phyloP scores from a whole-genome alignment of 1,140 invertebrate species.

The Apis dorsata region DNA sequence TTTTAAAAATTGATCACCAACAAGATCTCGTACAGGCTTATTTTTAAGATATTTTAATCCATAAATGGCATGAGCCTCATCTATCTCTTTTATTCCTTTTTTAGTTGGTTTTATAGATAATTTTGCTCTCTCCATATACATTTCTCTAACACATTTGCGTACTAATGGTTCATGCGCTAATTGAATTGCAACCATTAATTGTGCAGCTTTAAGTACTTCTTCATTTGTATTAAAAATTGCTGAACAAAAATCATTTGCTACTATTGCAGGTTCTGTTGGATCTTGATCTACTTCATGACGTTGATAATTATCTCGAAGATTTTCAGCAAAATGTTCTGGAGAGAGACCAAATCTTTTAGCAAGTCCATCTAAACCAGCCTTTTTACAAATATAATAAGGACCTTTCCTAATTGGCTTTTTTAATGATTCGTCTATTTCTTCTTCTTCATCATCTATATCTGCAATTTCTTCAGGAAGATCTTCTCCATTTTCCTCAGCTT shows the following conservation, averaged over 20 bases:
- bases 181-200: conserved; percentile 97
- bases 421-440: conserved; percentile 82
- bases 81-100: conserved; percentile 94
- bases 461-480: conserved; percentile 76
- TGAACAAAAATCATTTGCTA: conserved; percentile 87
- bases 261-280: conserved; percentile 87
- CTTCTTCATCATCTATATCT: conserved; percentile 82
- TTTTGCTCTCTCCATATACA: conserved; percentile 95
- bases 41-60: conserved; percentile 96
- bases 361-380: conserved; percentile 90
- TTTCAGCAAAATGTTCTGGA: conserved; percentile 98
- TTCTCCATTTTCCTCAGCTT: conserved; percentile 84
- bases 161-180: conserved; percentile 95
- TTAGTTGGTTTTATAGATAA: conserved; percentile 92
- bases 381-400: conserved; percentile 91
- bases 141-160: conserved; percentile 90
- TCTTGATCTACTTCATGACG: conserved; percentile 97
- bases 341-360: conserved; percentile 96
- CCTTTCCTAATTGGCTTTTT: conserved; percentile 94
- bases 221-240: conserved; percentile 83
- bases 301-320: conserved; percentile 97
- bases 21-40: conserved; percentile 95
- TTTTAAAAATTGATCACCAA: conserved; percentile 94
- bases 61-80: conserved; percentile 94
- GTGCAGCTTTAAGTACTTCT: conserved; percentile 92